Evolutionary conservation across 2,888 invertebrate species (phyloP).

Genomic region (Oxycera nigricornis): DNA sequence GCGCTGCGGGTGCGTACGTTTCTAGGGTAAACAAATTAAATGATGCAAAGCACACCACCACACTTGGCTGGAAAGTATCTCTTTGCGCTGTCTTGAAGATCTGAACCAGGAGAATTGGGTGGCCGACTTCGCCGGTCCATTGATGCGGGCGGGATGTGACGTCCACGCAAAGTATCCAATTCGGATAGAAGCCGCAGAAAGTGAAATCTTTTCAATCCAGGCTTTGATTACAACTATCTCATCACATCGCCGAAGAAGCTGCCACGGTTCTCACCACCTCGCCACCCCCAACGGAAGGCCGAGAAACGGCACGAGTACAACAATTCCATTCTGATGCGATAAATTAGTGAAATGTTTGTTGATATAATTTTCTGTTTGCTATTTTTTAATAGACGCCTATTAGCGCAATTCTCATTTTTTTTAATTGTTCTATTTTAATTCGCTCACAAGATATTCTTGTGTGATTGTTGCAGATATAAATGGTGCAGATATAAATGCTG

Average conservation of each 20-base stretch:
- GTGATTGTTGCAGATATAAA: neutral
- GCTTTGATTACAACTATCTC: too few relatives aligned
- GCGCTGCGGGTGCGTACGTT: neutral
- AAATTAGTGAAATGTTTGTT: conserved; percentile 19
- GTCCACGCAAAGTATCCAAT: too few relatives aligned
- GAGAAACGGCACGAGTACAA: neutral
- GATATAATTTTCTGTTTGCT: conserved; percentile 12
- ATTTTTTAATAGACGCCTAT: neutral
- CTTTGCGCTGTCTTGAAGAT: neutral
- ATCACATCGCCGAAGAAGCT: too few relatives aligned
- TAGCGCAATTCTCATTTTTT: conserved; percentile 4
- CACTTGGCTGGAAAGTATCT: neutral
- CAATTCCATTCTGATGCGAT: neutral
- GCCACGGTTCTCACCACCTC: too few relatives aligned
- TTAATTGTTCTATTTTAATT: conserved; percentile 8
- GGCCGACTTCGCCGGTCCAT: too few relatives aligned
- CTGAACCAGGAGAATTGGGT: too few relatives aligned
- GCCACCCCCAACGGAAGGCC: neutral
- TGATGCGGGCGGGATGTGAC: too few relatives aligned
- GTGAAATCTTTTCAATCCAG: too few relatives aligned
- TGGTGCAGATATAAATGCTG: too few relatives aligned
- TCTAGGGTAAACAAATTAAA: conserved; percentile 4
- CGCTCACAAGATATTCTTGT: neutral
- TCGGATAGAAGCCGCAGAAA: too few relatives aligned
- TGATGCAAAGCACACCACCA: neutral